Percentiles rank a stretch among this genome's conserved stretches.
Conservation (phyloP, 2,797 vertebrate genomes). For the Agapornis canus region DNA sequence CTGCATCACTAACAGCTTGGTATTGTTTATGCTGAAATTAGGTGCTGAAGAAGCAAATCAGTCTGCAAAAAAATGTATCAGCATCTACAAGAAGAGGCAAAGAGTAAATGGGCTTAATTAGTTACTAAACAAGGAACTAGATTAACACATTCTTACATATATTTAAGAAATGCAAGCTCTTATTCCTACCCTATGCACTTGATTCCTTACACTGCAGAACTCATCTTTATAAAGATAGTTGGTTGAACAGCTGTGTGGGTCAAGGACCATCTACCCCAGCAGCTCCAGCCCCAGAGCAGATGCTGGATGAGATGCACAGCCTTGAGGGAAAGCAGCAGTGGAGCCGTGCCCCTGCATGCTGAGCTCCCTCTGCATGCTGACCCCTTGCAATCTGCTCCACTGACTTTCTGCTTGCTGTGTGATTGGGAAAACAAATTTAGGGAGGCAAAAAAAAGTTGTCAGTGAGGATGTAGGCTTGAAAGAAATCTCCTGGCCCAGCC, state of each 20-base stretch:
- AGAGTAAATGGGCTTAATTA: conserved; percentile 49
- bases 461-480: not conserved
- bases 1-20: conserved; percentile 16
- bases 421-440: not conserved
- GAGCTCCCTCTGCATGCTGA: accelerated
- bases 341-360: accelerated
- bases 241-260: not conserved
- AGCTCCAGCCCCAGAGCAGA: not conserved
- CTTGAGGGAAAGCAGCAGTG: not conserved
- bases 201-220: not conserved
- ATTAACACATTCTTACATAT: not conserved
- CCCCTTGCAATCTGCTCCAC: not conserved
- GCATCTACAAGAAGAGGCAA: conserved; percentile 5
- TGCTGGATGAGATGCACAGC: not conserved
- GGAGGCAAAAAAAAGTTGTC: not conserved
- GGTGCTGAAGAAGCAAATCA: conserved; percentile 44
- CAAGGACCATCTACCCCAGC: not conserved
- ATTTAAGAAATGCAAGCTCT: conserved; percentile 9
- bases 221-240: not conserved
- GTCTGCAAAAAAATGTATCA: conserved; percentile 4
- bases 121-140: conserved; percentile 20
- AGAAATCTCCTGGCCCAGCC: not conserved
- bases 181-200: not conserved
- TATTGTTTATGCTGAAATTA: conserved; percentile 22
- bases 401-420: not conserved